Conservation (phyloP, 1,140 invertebrate genomes). For the Stegodyphus mimosarum region DNA sequence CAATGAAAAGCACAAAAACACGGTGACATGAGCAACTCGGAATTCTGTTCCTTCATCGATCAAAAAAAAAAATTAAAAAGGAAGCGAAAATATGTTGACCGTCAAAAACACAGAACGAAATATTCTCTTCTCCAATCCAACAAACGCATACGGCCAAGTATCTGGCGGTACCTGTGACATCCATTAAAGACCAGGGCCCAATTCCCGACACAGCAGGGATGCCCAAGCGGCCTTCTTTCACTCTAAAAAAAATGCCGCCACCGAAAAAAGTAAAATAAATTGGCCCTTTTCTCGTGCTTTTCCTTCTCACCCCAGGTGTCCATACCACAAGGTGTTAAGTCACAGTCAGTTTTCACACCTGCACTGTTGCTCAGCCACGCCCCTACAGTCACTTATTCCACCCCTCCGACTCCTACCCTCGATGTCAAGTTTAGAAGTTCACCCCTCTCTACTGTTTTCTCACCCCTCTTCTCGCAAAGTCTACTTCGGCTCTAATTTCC, state of each 20-base stretch:
- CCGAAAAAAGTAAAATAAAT: slow-evolving; percentile 56
- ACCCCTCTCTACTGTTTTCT: no score
- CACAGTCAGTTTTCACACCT: slow-evolving; percentile 48
- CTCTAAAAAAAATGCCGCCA: slow-evolving; percentile 43
- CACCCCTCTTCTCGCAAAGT: no score
- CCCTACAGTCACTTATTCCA: slow-evolving; percentile 38
- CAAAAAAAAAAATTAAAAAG: no score
- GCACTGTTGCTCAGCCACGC: slow-evolving; percentile 35
- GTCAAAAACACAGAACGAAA: not conserved
- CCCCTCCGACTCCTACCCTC: not conserved
- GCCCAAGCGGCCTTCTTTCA: slow-evolving; percentile 41
- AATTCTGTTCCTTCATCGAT: no score
- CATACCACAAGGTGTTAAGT: slow-evolving; percentile 51
- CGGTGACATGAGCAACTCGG: no score
- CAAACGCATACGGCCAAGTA: not conserved
- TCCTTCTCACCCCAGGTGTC: slow-evolving; percentile 37
- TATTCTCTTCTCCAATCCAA: not conserved
- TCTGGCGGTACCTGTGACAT: slow-evolving; percentile 39
- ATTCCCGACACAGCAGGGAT: slow-evolving; percentile 43
- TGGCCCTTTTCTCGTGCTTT: slow-evolving; percentile 28
- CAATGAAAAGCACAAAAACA: no score
- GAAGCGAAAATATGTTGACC: no score
- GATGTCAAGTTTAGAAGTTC: not conserved
- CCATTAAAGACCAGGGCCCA: slow-evolving; percentile 57
- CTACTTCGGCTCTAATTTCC: no score